Evolutionary conservation across 2,888 invertebrate genomes (phyloP), one percentile per base, ranked within the genome.

Genomic region (Lathronympha strigana): DNA sequence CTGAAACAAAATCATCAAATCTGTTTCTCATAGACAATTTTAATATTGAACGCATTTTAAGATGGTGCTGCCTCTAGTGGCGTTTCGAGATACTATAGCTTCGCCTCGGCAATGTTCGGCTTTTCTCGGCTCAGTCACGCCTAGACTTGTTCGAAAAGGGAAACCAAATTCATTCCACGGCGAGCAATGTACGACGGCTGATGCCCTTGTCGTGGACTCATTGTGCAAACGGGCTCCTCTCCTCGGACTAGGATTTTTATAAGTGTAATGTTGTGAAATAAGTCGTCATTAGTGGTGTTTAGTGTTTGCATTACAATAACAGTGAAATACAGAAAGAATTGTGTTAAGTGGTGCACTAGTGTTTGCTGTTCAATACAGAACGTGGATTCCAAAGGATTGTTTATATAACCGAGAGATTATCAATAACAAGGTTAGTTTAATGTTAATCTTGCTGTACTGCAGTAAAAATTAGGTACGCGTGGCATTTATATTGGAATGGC

Each of bases 71-170:
- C 87, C 78, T 70, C 83, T 77, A 72, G 76, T 69, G 88, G 76
- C 60, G 68, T 64, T 45, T 61, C 66, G 63, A 25, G 13, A 64
- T 67, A 78, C 66, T 69, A 74, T 62, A 68, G 67, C 33, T 53
- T 62, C 38, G 72, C 74, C 77, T 88, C 90, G 88, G 87, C 63
- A 61, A 70, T 71, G 69, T 77, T 92, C 91, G 91, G 89, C 70
- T 81, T 74, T 79, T 73, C 74, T 90, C 91, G 90, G 84, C 72
- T 77, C 85, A 90, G 91, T 91, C 91, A 91, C 91, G 91, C 91
- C 91, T 91, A 90, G 89, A 90, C 90, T 89, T 88, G 91, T 90
- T 90, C 89, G 85, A 86, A 88, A 90, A 90, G 87, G 88, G 90
- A 90, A 91, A 88, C 87, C 79, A 79, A 84, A 84, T 77, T 90